These are phyloP conservation scores for Eulemur rubriventer DNA, from an alignment of 2,797 vertebrate species.

Conservation along the genomic window DNA sequence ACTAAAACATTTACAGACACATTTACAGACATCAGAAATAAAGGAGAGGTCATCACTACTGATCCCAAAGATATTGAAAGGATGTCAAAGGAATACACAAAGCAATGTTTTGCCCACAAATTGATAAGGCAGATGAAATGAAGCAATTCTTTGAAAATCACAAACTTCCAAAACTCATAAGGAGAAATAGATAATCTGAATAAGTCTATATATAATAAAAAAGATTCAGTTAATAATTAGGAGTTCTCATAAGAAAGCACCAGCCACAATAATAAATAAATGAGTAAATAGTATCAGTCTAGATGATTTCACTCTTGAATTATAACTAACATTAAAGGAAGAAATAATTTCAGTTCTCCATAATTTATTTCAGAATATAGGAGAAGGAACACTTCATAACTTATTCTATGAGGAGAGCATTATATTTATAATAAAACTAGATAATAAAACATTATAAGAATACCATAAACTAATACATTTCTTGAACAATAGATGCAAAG, in stretches of 20 bases:
- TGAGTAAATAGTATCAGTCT: not conserved
- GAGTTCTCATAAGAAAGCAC: not conserved
- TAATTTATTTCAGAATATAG: not conserved
- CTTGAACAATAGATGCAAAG: not conserved
- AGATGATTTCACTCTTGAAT: not conserved
- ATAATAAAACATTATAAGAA: not conserved
- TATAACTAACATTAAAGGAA: not conserved
- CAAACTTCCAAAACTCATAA: not conserved
- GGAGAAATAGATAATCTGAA: not conserved
- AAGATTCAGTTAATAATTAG: not conserved
- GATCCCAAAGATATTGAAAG: not conserved
- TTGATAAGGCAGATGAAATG: not conserved
- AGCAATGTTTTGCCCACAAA: not conserved
- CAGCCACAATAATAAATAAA: not conserved
- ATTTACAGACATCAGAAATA: not conserved
- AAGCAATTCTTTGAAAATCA: not conserved
- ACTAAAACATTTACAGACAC: not conserved
- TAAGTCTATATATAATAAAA: not conserved
- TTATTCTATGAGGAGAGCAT: not conserved
- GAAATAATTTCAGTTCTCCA: not conserved
- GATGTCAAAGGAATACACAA: not conserved
- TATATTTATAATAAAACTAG: not conserved
- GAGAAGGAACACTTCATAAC: not conserved
- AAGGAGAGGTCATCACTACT: not conserved
- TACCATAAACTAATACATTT: not conserved